Evolutionary conservation across 2,113 vertebrate species (phyloP).

Genomic region (Ceyx melanurus): DNA sequence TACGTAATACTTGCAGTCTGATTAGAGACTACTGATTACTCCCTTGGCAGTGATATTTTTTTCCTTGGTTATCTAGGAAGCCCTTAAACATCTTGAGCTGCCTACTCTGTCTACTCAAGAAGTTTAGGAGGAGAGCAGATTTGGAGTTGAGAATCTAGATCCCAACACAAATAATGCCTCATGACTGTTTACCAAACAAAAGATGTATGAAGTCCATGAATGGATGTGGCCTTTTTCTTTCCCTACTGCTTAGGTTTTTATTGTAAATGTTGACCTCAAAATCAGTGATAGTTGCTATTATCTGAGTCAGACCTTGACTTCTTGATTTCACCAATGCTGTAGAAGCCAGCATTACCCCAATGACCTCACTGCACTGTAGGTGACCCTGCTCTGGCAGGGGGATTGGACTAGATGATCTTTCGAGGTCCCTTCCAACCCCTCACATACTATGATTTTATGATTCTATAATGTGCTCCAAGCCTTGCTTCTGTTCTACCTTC

Average conservation of each 20-base stretch:
- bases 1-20: not conserved
- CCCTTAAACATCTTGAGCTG: not conserved
- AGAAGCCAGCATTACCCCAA: not conserved
- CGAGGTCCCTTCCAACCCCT: too few species aligned
- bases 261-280: slow-evolving; percentile 37
- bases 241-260: not conserved
- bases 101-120: not conserved
- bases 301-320: not conserved
- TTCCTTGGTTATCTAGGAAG: not conserved
- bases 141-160: not conserved
- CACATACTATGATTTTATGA: too few species aligned
- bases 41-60: not conserved
- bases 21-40: not conserved
- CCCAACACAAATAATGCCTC: not conserved
- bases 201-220: not conserved
- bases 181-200: slow-evolving; percentile 52
- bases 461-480: not conserved
- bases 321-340: not conserved
- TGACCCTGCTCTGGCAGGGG: too few species aligned
- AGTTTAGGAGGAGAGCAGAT: not conserved
- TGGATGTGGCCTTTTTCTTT: slow-evolving; percentile 5
- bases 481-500: not conserved
- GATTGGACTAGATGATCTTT: too few species aligned
- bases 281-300: not conserved
- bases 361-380: not conserved